These are phyloP conservation scores for Ametastegia equiseti DNA, from an alignment of 2,888 invertebrate species.

Conservation along the genomic window DNA sequence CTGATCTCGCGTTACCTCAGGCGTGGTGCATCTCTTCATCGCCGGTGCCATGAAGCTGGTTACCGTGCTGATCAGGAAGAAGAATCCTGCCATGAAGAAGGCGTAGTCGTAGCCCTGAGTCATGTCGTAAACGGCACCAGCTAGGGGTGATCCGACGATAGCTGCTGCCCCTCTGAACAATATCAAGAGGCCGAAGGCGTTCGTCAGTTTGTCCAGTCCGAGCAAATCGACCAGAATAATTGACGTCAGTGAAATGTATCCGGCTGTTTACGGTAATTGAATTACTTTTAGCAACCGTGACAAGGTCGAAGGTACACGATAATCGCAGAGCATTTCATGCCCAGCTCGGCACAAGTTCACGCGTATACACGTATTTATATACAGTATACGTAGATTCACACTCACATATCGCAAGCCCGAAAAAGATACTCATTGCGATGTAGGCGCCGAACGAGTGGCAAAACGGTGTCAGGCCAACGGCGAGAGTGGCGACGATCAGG, in stretches of 20 bases:
- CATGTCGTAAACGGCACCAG: constrained; percentile 93
- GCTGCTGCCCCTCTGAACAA: constrained; percentile 97
- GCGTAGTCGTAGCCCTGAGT: constrained; percentile 91
- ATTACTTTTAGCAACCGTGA: neutral
- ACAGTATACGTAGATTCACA: no score
- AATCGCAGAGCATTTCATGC: neutral
- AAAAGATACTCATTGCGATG: constrained; percentile 89
- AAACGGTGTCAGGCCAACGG: constrained; percentile 90
- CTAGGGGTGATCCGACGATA: constrained; percentile 89
- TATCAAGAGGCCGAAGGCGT: constrained; percentile 97
- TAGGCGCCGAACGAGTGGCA: constrained; percentile 87
- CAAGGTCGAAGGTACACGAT: neutral
- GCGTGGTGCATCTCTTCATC: constrained; percentile 79
- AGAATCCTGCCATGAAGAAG: constrained; percentile 94
- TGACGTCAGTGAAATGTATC: constrained; percentile 98
- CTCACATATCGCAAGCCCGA: constrained; percentile 95
- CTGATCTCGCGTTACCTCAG: constrained; percentile 64
- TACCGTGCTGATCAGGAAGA: constrained; percentile 90
- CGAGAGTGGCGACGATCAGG: constrained; percentile 91
- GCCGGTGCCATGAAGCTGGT: constrained; percentile 91
- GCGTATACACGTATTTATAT: neutral
- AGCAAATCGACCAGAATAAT: constrained; percentile 98
- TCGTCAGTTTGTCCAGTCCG: constrained; percentile 96
- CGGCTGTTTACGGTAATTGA: constrained; percentile 81
- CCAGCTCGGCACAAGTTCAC: neutral